These are phyloP conservation scores for Andrena haemorrhoa DNA, from an alignment of 2,888 invertebrate genomes.

Conservation along the genomic window DNA sequence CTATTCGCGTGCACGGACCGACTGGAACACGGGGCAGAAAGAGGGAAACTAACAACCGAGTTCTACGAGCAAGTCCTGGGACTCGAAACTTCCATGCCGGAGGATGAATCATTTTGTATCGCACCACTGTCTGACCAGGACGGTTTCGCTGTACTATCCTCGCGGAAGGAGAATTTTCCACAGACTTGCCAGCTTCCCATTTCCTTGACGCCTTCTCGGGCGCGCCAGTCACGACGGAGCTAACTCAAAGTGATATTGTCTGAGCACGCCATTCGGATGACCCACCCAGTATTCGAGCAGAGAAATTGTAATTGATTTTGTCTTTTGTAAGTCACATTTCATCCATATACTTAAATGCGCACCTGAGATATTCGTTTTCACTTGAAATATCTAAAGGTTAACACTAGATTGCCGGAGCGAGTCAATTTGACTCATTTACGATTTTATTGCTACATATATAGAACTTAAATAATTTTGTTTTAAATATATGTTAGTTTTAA, in stretches of 20 bases:
- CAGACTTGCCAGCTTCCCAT: neutral
- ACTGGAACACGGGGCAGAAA: conserved; percentile 16
- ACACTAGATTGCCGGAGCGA: too few relatives aligned
- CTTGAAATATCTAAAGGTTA: too few relatives aligned
- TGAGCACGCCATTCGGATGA: too few relatives aligned
- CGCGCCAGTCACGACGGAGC: neutral
- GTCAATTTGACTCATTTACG: too few relatives aligned
- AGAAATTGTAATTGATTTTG: too few relatives aligned
- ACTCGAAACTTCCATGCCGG: conserved; percentile 5
- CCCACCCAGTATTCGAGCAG: too few relatives aligned
- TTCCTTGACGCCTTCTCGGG: neutral
- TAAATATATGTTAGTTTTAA: too few relatives aligned
- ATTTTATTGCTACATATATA: too few relatives aligned
- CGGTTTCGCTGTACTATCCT: conserved; percentile 12
- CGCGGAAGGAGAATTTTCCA: conserved; percentile 2
- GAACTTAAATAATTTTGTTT: too few relatives aligned
- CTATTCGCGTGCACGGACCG: conserved; percentile 11
- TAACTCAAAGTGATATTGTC: conserved; percentile 14
- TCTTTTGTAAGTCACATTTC: too few relatives aligned
- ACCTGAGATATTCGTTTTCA: too few relatives aligned
- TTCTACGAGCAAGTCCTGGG: conserved; percentile 14
- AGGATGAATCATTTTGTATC: conserved; percentile 13
- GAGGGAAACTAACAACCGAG: conserved; percentile 17
- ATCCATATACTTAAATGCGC: too few relatives aligned
- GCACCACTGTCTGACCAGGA: conserved; percentile 21